Base-by-base conservation (phyloP, 2,113 vertebrate genomes). In the Psephotus haematonotus region DNA sequence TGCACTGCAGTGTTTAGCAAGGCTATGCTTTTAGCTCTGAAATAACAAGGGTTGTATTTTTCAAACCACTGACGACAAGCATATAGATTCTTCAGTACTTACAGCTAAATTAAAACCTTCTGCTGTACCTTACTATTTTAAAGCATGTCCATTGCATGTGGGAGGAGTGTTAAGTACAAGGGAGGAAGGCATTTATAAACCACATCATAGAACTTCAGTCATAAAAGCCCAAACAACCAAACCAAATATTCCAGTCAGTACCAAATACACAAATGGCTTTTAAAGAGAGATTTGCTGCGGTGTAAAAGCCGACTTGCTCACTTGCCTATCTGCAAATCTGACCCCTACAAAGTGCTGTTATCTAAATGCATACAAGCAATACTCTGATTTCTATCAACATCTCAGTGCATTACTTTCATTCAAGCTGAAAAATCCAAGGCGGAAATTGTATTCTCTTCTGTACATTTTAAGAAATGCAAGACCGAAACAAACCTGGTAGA, bases 401-500 rank as follows among this genome's bases (percentile, higher is more conserved):
- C 74, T 97, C 52, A 64, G n/a, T 28, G 82, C 11, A 67, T 50
- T 62, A 92, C 37, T 88, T 74, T 82, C 67, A 27, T 62, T 86
- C 41, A 63, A 93, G 90, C 1, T 17, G n/a, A 49, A 91, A 64
- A 80, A 60, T 22, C 3, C 50, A 29, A 55, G 19, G 33, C 7
- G 17, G 46, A 75, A 90, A 92, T 44, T 47, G 29, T 20, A 57
- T 14, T 94, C 1, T 19, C 44, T 93, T 92, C 88, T 70, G 89
- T 52, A 84, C 64, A 35, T 86, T 72, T 79, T 68, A 69, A 95
- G 90, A 90, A 96, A 97, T 25, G 82, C 67, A 92, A 97, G 91
- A 95, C 67, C 53, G 37, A 86, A 90, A 99, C 99, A 98, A 98
- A 99, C 99, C 99, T 99, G 98, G 97, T 96, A 99, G 95, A 64